Evolutionary conservation across 2,113 vertebrate species (phyloP), one percentile per base, ranked within the genome.

Genomic region (Phodopus roborovskii): DNA sequence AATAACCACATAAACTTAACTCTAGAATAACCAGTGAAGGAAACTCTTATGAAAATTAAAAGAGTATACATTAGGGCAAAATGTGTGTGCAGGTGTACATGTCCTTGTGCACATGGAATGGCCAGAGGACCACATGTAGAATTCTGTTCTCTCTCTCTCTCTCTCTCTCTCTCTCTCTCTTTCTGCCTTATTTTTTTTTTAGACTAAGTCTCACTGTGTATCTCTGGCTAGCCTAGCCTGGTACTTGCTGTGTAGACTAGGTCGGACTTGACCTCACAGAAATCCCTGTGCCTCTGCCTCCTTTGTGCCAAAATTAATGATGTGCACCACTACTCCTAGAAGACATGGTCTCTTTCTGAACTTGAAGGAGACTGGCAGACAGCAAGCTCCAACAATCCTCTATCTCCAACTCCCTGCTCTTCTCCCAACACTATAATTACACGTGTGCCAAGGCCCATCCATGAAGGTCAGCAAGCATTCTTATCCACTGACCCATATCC

Each of bases 11-110:
- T 48, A 83, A 83, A 17, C 2, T 13, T 66, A 90, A 62, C 81
- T 77, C 42, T 64, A 66, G 70, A 86, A 96, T 58, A 91, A 22
- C 22, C 64, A 90, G 28, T 66, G 11, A 96, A 74, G 16, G 22
- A 79, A 19, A 42, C 64, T 82, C 58, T 88, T 88, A 83, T 26
- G 58, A 88, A 28, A 62, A 84, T 87, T 79, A 39, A 64, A 95
- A 74, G 73, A 68, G 85, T 73, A 42, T 36, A 33, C 62, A 81
- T 28, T 86, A 68, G 87, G 77, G 30, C 77, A 90, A 81, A 92
- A 64, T 64, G 26, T 64, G 9, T 64, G 39, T 45, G 28, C 39
- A 62, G n/a, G n/a, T 42, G 53, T 60, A n/a, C 53, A 19, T 78
- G 50, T 13, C 53, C 79, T n/a, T 45, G 58, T 84, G 8, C 16